These are phyloP conservation scores for Lichenostomus cassidix DNA, from an alignment of 2,113 vertebrate genomes.

Conservation along the genomic window DNA sequence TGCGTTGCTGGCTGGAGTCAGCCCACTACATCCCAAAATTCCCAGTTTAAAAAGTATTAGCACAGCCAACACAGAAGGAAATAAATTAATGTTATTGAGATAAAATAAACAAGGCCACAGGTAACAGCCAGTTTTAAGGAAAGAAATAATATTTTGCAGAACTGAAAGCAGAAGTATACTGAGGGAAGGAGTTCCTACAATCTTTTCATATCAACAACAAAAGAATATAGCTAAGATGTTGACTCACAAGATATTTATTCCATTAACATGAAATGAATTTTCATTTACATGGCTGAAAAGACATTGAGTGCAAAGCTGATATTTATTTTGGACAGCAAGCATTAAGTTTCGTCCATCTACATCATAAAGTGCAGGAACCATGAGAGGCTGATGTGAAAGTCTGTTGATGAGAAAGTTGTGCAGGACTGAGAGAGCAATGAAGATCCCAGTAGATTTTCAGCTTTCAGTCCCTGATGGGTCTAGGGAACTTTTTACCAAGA, in stretches of 20 bases:
- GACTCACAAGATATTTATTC: not conserved
- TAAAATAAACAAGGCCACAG: not conserved
- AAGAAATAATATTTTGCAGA: not conserved
- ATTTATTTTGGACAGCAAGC: not conserved
- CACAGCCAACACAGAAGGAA: not conserved
- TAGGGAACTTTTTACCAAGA: not conserved
- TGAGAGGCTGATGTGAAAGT: not conserved
- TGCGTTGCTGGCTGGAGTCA: not conserved
- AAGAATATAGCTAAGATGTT: not conserved
- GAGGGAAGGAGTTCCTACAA: not conserved
- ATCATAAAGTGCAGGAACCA: not conserved
- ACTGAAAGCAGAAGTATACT: not conserved
- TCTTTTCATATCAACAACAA: not conserved
- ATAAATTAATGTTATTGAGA: not conserved
- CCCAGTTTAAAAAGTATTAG: not conserved
- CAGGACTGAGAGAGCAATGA: not conserved
- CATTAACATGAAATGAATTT: not conserved
- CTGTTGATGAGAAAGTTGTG: not conserved
- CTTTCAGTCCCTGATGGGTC: accelerated
- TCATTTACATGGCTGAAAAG: not conserved
- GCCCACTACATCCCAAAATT: not conserved
- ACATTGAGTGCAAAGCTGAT: not conserved
- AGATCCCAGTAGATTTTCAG: not conserved
- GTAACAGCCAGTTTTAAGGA: not conserved
- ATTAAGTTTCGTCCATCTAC: not conserved